Evolutionary conservation across 2,888 invertebrate genomes (phyloP), one percentile per base, ranked within the genome.

Genomic region (Hirtodrosophila histrioides): DNA sequence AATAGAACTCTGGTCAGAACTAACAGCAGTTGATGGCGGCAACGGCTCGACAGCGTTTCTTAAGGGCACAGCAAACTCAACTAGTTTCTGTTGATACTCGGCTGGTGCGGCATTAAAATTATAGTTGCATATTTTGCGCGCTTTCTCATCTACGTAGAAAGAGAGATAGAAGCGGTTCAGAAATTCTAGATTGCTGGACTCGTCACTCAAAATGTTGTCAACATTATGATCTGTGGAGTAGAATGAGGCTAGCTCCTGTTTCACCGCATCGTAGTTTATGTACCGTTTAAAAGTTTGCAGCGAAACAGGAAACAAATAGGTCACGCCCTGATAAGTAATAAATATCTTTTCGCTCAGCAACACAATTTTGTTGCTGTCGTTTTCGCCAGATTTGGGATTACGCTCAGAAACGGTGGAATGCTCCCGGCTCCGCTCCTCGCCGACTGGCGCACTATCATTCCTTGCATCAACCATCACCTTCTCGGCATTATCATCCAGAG

Each of bases 241-340:
- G 5, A 3, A 9, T 10, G 46, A 31, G 0, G 27, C 54, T 1
- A 78, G 37, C 12, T 64, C 36, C 3, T 24, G 5, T 0, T 46
- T 29, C 1, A 78, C 3, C 0, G 45, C 24, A 0, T 68, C 65
- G 7, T 58, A 66, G 45, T 66, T 71, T 3, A 78, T 64, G 12
- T 10, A 78, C 2, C 43, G 50, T 0, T 43, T 17, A 1, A 78
- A 78, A 1, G 58, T 63, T 4, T 56, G 29, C 10, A 71, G 10
- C n/a, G 76, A 48, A 11, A 78, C 78, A 0, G 78, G 78, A 62
- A 64, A 76, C 12, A 54, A 62, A 31, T 76, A 76, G 0, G 7
- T 11, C 2, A 33, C 48, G 12, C 37, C 61, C 0, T 11, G 3
- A 2, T 74, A 0, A 3, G 44, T 7, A 17, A 66, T 54, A 8